These are phyloP conservation scores for Mormyrops attenuatus DNA, from an alignment of 2,797 vertebrate genomes.

Conservation along the genomic window DNA sequence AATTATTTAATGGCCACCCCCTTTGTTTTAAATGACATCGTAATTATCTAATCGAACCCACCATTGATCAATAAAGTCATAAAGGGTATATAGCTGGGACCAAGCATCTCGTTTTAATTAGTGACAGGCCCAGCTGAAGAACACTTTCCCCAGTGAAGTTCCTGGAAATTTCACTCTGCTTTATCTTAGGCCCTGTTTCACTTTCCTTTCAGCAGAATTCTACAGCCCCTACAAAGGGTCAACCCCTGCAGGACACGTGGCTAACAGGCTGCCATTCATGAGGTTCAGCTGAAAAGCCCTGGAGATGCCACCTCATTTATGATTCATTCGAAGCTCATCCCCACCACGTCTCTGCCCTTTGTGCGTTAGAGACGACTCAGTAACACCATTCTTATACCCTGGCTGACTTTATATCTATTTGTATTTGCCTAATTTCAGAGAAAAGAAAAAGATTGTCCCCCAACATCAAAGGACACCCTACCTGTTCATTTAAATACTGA, in stretches of 20 bases:
- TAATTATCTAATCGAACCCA: neutral
- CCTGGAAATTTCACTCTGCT: neutral
- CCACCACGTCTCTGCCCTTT: neutral
- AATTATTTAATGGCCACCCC: neutral
- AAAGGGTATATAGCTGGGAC: neutral
- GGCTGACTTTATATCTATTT: neutral
- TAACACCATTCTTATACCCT: neutral
- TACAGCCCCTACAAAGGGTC: neutral
- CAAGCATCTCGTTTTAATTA: neutral
- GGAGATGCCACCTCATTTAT: neutral
- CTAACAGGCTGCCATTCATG: neutral
- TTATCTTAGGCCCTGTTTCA: neutral
- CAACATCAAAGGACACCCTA: neutral
- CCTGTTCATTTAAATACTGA: neutral
- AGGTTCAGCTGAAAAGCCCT: neutral
- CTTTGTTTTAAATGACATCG: conserved; percentile 2
- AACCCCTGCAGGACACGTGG: neutral
- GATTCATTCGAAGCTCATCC: neutral
- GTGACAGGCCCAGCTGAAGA: neutral
- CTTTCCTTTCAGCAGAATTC: neutral
- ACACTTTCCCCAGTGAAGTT: neutral
- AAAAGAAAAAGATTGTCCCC: neutral
- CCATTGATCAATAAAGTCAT: neutral
- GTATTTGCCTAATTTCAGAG: neutral
- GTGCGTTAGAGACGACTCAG: neutral